A percentile compares a stretch with the other conserved stretches of the same genome.
Evolutionary conservation across 2,113 vertebrate species (phyloP).

Genomic region (Vicugna pacos): DNA sequence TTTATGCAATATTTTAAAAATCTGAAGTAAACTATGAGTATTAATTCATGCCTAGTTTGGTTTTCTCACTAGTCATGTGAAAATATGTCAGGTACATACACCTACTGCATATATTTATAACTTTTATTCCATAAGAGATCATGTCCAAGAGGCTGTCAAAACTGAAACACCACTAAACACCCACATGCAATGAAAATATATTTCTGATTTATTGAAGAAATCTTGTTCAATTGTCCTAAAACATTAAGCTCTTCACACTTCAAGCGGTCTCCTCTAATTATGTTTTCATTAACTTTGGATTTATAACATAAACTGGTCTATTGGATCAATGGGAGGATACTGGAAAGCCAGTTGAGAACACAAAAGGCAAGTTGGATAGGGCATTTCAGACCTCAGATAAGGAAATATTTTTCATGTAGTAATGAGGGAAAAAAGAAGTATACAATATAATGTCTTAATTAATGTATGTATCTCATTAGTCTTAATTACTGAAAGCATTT

Average conservation of each 20-base stretch:
- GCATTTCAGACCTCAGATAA: not conserved
- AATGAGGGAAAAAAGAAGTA: not conserved
- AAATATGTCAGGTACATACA: not conserved
- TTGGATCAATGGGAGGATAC: not conserved
- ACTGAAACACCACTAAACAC: not conserved
- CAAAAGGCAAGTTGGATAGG: not conserved
- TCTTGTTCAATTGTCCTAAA: constrained; percentile 7
- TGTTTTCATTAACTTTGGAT: constrained; percentile 35
- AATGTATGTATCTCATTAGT: not conserved
- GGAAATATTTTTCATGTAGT: not conserved
- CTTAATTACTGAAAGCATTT: not conserved
- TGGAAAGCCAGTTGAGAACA: not conserved
- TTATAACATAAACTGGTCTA: not conserved
- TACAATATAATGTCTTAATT: not conserved
- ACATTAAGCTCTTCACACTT: constrained; percentile 35
- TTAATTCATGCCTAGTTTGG: not conserved
- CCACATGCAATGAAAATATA: not conserved
- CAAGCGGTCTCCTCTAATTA: constrained; percentile 28
- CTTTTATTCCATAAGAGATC: not conserved
- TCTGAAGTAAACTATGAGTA: not conserved
- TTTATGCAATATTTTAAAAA: not conserved
- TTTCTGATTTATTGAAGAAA: not conserved
- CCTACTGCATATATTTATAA: not conserved
- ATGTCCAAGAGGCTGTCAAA: not conserved
- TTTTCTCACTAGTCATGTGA: not conserved